Conservation (phyloP, 1,140 invertebrate genomes). For the Muscidifurax raptorellus region DNA sequence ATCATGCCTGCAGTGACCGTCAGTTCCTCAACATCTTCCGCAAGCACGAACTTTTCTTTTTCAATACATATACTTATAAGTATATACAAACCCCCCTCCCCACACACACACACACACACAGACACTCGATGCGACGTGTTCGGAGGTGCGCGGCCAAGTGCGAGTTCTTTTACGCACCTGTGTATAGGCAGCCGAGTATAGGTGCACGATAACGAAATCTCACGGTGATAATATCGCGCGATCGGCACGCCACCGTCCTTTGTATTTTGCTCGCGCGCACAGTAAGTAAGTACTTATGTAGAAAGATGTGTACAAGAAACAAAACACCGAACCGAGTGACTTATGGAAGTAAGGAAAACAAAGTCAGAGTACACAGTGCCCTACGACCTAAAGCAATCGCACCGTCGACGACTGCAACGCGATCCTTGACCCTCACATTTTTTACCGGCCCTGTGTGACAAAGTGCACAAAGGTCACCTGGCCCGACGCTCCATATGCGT, state of each 20-base stretch:
- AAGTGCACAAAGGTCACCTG: no score
- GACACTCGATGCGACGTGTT: no score
- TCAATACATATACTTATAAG: no score
- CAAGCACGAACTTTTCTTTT: background rate
- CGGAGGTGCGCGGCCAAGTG: background rate
- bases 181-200: background rate
- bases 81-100: no score
- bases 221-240: background rate
- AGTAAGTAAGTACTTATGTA: no score
- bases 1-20: slow-evolving; percentile 8
- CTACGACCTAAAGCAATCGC: no score
- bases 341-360: no score
- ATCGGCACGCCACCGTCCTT: background rate
- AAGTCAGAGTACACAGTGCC: no score
- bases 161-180: background rate
- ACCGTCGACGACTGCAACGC: background rate
- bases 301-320: no score
- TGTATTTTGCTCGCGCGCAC: background rate
- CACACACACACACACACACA: no score
- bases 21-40: background rate
- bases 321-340: no score
- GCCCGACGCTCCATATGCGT: no score
- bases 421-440: background rate
- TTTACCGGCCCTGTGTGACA: background rate
- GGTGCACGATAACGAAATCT: background rate